phyloP scores from a whole-genome alignment of 2,113 vertebrate genomes.

The Silurus asotus region DNA sequence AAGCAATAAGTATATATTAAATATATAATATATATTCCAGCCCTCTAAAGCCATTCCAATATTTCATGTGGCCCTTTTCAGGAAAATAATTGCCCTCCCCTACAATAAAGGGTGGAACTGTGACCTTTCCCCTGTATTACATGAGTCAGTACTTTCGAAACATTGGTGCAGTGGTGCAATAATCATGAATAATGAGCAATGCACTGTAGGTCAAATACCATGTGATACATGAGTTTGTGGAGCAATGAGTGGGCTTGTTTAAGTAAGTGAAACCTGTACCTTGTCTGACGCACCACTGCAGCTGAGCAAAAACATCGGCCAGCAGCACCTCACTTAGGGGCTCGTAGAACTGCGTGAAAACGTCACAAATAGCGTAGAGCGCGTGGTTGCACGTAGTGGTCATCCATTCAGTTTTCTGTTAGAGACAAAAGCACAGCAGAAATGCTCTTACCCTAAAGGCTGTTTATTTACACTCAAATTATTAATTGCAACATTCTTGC shows the following conservation, averaged over 20 bases:
- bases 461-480: not conserved
- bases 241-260: too few species aligned
- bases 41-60: too few species aligned
- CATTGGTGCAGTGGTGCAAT: not conserved
- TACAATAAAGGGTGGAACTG: not conserved
- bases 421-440: slow-evolving; percentile 4
- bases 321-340: slow-evolving; percentile 90
- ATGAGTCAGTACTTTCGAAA: not conserved
- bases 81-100: too few species aligned
- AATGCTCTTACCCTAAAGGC: not conserved
- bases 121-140: not conserved
- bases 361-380: slow-evolving; percentile 95
- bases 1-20: too few species aligned
- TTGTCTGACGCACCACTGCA: slow-evolving; percentile 98
- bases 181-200: not conserved
- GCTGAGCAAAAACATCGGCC: slow-evolving; percentile 88
- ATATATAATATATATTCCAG: too few species aligned
- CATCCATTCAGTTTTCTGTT: slow-evolving; percentile 98
- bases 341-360: slow-evolving; percentile 96
- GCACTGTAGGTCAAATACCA: not conserved
- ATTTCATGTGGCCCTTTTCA: too few species aligned
- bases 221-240: not conserved
- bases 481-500: not conserved
- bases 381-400: slow-evolving; percentile 98
- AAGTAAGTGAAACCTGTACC: slow-evolving; percentile 68